A percentile compares a stretch with the other conserved stretches of the same genome.
Evolutionary conservation across 1,140 invertebrate species (phyloP).

Genomic region (Sipha flava): DNA sequence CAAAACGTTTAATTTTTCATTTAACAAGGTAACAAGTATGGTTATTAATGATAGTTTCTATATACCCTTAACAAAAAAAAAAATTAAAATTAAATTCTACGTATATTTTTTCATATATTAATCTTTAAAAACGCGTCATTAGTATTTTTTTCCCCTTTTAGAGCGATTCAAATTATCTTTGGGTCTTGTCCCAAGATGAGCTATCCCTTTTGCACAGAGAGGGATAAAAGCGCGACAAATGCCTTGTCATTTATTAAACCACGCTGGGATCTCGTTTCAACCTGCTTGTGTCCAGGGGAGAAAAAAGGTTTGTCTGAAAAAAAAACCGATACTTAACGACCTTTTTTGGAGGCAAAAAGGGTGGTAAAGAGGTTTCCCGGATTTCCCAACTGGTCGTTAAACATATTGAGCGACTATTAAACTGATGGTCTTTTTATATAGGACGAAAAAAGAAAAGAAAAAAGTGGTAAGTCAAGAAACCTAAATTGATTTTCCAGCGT

Average conservation of each 20-base stretch:
- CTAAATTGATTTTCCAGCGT: background rate
- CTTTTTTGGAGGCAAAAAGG: background rate
- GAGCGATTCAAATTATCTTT: constrained; percentile 24
- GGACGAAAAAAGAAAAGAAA: background rate
- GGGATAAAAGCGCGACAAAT: constrained; percentile 22
- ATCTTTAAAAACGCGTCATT: constrained; percentile 26
- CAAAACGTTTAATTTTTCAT: background rate
- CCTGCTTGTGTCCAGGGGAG: constrained; percentile 8
- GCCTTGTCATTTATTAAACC: constrained; percentile 31
- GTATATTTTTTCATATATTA: constrained; percentile 20
- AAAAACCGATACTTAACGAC: constrained; percentile 31
- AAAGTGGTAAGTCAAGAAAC: background rate
- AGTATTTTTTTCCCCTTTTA: constrained; percentile 17
- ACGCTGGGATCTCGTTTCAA: constrained; percentile 8
- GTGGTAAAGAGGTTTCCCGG: constrained; percentile 7
- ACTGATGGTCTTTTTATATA: constrained; percentile 23
- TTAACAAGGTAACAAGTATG: constrained; percentile 16
- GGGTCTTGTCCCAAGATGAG: constrained; percentile 18
- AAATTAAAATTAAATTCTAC: constrained; percentile 14
- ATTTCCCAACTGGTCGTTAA: constrained; percentile 26
- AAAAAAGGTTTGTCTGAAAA: constrained; percentile 21
- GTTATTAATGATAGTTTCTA: constrained; percentile 8
- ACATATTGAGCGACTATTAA: constrained; percentile 26
- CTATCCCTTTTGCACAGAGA: constrained; percentile 6
- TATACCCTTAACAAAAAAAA: constrained; percentile 6